A percentile compares a stretch with the other conserved stretches of the same genome.
These are phyloP conservation scores for Tenodera sinensis DNA, from an alignment of 2,888 invertebrate species.

Conservation along the genomic window DNA sequence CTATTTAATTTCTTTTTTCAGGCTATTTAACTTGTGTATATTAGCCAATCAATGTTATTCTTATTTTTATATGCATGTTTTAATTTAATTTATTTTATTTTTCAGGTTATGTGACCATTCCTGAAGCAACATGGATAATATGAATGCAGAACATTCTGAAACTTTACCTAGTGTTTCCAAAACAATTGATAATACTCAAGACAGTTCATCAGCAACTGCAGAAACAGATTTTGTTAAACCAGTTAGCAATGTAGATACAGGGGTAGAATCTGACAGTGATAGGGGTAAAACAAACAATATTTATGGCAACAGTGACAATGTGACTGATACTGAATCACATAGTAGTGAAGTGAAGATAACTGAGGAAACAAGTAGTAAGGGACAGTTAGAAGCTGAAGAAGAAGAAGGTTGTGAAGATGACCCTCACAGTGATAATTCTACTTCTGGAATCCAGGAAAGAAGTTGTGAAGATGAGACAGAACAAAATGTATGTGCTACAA, in stretches of 20 bases:
- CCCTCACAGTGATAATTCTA: neutral
- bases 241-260: neutral
- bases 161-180: neutral
- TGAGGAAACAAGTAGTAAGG: neutral
- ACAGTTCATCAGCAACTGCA: neutral
- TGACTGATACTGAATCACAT: neutral
- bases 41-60: no score
- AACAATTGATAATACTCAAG: neutral
- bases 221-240: neutral
- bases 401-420: neutral
- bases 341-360: neutral
- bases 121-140: neutral
- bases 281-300: neutral
- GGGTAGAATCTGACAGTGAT: neutral
- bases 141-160: neutral
- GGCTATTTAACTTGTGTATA: no score
- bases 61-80: no score
- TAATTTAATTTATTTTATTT: neutral
- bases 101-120: neutral
- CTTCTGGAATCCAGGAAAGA: neutral
- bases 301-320: neutral
- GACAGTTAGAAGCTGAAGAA: neutral
- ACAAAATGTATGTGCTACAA: neutral
- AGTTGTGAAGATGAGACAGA: neutral
- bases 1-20: no score